These are phyloP conservation scores for Atrichornis clamosus DNA, from an alignment of 2,113 vertebrate genomes.

Conservation along the genomic window DNA sequence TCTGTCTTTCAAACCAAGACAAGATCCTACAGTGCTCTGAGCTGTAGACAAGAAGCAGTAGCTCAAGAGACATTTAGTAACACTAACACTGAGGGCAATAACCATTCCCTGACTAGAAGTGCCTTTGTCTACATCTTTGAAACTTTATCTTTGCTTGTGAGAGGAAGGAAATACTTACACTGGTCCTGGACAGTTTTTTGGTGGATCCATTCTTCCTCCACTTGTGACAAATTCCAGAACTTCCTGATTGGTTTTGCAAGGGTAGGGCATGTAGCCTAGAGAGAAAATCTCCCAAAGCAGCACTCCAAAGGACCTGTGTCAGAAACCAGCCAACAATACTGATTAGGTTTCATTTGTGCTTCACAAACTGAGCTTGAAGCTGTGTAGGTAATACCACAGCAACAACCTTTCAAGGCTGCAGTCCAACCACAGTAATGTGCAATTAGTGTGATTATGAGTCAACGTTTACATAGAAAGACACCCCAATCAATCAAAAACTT, in stretches of 20 bases:
- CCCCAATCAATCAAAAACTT: not conserved
- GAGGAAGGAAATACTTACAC: constrained; percentile 79
- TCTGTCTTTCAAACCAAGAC: too few species aligned
- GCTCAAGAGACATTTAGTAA: not conserved
- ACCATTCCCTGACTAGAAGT: not conserved
- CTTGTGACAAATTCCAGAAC: constrained; percentile 88
- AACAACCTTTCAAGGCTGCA: not conserved
- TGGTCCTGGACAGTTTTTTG: constrained; percentile 86
- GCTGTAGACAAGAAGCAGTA: not conserved
- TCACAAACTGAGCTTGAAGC: not conserved
- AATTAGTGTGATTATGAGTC: not conserved
- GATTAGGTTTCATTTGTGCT: not conserved
- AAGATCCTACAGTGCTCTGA: not conserved
- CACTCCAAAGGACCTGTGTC: constrained; percentile 91
- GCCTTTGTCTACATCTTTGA: not conserved
- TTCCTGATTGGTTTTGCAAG: constrained; percentile 90
- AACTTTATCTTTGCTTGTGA: not conserved
- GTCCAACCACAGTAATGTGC: not conserved
- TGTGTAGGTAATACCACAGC: not conserved
- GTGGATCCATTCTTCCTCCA: constrained; percentile 89
- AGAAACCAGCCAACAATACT: constrained; percentile 1
- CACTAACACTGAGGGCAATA: not conserved
- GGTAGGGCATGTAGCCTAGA: constrained; percentile 91
- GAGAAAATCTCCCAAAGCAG: constrained; percentile 94
- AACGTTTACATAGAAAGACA: not conserved